phyloP scores from a whole-genome alignment of 2,888 invertebrate genomes.

The Patella ulyssiponensis region DNA sequence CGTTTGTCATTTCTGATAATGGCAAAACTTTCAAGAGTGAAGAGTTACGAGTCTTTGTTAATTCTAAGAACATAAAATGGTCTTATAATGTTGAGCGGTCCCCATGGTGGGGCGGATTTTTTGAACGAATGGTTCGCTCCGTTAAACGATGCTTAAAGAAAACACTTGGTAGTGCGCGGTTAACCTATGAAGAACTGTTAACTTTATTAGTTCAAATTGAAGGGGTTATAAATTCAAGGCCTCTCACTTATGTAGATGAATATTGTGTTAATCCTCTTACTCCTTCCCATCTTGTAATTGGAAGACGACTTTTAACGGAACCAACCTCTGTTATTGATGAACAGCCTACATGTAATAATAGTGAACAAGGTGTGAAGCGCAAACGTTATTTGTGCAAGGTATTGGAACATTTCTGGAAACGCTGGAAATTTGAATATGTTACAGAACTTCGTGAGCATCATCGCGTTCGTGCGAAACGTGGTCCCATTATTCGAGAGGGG shows the following conservation, averaged over 20 bases:
- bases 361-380: neutral
- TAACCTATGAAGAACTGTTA: neutral
- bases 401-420: neutral
- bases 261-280: neutral
- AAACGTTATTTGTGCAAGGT: neutral
- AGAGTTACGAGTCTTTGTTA: neutral
- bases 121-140: neutral
- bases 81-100: neutral
- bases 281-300: neutral
- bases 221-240: neutral
- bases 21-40: neutral
- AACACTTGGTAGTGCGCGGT: neutral
- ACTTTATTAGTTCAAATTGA: neutral
- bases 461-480: neutral
- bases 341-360: neutral
- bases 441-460: slow-evolving; percentile 1
- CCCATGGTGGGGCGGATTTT: neutral
- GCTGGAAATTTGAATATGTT: neutral
- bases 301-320: neutral
- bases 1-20: neutral
- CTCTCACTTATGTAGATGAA: neutral
- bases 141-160: neutral
- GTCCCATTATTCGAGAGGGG: neutral
- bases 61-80: neutral
- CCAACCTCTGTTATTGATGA: neutral